Percentiles rank a stretch among this genome's conserved stretches.
These are phyloP conservation scores for Herminia tarsipennalis DNA, from an alignment of 2,888 invertebrate species.

Conservation along the genomic window DNA sequence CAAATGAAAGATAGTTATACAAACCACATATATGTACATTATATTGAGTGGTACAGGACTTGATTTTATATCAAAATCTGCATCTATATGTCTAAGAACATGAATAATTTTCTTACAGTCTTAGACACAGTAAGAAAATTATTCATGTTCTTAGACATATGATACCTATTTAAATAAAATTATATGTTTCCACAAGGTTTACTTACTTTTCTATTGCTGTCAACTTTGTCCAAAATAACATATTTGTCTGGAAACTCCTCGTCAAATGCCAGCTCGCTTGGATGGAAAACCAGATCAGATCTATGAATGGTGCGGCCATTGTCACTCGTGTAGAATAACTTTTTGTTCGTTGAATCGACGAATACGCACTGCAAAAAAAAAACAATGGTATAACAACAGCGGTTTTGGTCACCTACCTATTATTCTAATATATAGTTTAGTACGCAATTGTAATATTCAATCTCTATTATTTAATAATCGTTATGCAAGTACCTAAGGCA, in stretches of 20 bases:
- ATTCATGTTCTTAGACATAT: background rate
- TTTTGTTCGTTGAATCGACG: constrained; percentile 91
- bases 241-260: constrained; percentile 89
- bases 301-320: constrained; percentile 89
- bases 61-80: no score
- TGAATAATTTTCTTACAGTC: no score
- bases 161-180: background rate
- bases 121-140: no score
- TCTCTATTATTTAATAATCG: no score
- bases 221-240: constrained; percentile 91
- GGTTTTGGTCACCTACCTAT: background rate
- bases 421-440: no score
- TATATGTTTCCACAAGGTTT: background rate
- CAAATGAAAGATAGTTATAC: no score
- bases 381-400: background rate
- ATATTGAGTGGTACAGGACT: no score
- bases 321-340: constrained; percentile 91
- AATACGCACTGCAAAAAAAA: constrained; percentile 90
- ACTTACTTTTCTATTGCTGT: constrained; percentile 86
- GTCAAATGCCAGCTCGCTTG: constrained; percentile 91
- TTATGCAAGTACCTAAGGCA: no score
- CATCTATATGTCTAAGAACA: no score
- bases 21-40: no score
- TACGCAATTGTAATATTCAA: no score
- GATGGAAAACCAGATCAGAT: constrained; percentile 89